A percentile compares a stretch with the other conserved stretches of the same genome.
phyloP scores from a whole-genome alignment of 2,888 invertebrate genomes.

The Deroplatys truncata region DNA sequence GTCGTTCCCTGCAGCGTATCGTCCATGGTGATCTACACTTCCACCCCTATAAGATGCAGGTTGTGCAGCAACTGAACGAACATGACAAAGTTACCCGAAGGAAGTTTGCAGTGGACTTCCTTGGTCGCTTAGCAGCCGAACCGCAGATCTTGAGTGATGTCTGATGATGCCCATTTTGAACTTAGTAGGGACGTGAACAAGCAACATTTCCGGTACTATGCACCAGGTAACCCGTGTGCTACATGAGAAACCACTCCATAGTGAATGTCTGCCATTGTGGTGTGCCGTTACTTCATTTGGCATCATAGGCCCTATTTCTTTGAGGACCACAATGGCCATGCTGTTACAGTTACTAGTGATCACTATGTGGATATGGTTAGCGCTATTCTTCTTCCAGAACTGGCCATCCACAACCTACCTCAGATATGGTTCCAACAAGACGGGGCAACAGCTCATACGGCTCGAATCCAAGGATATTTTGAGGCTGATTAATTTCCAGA shows the following conservation, averaged over 20 bases:
- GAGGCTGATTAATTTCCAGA: not conserved
- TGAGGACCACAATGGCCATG: not conserved
- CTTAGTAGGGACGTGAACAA: too few species aligned
- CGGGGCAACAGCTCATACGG: too few species aligned
- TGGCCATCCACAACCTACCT: not conserved
- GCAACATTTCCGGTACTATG: not conserved
- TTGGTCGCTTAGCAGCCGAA: too few species aligned
- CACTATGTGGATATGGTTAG: not conserved
- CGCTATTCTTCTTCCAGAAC: not conserved
- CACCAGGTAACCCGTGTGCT: not conserved
- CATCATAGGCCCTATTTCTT: not conserved
- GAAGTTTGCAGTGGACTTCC: too few species aligned
- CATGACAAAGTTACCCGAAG: too few species aligned
- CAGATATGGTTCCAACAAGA: not conserved
- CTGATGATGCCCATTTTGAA: not conserved
- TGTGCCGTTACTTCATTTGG: not conserved
- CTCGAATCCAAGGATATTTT: not conserved
- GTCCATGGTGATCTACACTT: too few species aligned
- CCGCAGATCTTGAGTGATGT: not conserved
- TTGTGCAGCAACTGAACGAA: too few species aligned
- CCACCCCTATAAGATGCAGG: too few species aligned
- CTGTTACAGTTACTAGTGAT: not conserved
- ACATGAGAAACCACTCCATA: not conserved
- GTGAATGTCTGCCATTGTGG: not conserved
- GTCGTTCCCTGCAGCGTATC: too few species aligned